These are phyloP conservation scores for Columba guinea DNA, from an alignment of 2,797 vertebrate genomes.

Conservation along the genomic window DNA sequence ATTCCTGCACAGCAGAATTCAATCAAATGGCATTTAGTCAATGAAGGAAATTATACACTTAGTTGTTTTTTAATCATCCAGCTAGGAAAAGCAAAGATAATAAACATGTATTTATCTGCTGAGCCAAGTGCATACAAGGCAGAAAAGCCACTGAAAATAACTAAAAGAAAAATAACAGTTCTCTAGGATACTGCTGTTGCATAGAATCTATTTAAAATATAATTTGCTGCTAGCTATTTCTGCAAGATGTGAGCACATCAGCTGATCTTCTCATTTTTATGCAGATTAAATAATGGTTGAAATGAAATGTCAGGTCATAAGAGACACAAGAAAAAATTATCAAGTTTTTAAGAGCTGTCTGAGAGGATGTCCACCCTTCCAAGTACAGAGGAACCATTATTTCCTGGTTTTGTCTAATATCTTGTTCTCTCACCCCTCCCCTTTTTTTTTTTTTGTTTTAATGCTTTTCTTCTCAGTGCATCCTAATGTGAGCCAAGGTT, in stretches of 20 bases:
- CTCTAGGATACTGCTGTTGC: background rate
- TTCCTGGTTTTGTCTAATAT: background rate
- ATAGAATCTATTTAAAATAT: background rate
- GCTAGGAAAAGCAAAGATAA: background rate
- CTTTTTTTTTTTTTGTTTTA: background rate
- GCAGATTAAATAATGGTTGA: background rate
- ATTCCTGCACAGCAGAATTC: background rate
- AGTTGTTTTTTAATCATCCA: background rate
- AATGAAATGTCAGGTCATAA: background rate
- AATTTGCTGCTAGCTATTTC: background rate
- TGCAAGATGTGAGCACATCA: background rate
- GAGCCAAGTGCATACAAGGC: background rate
- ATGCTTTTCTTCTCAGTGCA: constrained; percentile 80
- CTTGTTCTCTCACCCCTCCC: background rate
- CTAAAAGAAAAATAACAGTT: background rate
- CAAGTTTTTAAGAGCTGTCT: background rate
- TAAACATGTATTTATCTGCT: background rate
- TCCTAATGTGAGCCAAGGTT: constrained; percentile 90
- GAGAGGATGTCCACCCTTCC: background rate
- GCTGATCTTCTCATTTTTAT: background rate
- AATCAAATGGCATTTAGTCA: constrained; percentile 2
- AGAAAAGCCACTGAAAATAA: background rate
- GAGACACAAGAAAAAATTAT: background rate
- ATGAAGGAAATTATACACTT: background rate
- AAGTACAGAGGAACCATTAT: background rate